Percentiles rank a stretch among this genome's conserved stretches.
Conservation (phyloP, 92 coral and sea anemone species). For the Diadumene lineata region DNA sequence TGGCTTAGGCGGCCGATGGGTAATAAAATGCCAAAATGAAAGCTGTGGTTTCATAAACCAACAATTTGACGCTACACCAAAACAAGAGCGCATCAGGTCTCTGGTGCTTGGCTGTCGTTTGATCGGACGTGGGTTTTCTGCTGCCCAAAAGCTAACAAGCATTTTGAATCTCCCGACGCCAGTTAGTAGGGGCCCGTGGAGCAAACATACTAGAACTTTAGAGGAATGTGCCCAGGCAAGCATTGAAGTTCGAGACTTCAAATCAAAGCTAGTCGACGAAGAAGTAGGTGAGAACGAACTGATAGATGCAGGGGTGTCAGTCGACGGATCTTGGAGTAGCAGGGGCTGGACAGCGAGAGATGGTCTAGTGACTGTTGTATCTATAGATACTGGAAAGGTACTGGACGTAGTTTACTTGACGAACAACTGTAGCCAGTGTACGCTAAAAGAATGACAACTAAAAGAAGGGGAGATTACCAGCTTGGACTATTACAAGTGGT, state of each 20-base stretch:
- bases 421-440: conserved; percentile 38
- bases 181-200: conserved; percentile 31
- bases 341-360: conserved; percentile 70
- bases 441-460: conserved; percentile 25
- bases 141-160: conserved; percentile 43
- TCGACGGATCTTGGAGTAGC: conserved; percentile 37
- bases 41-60: conserved; percentile 22
- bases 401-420: conserved; percentile 32
- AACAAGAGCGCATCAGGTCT: conserved; percentile 30
- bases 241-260: not conserved
- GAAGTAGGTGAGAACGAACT: not conserved
- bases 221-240: conserved; percentile 24
- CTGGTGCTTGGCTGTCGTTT: conserved; percentile 47
- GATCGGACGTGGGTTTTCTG: conserved; percentile 50
- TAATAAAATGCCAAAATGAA: conserved; percentile 26
- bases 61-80: conserved; percentile 43
- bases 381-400: conserved; percentile 29
- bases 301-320: conserved; percentile 28
- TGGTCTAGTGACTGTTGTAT: conserved; percentile 38
- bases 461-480: conserved; percentile 34
- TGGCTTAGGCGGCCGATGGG: conserved; percentile 34
- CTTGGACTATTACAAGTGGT: conserved; percentile 40
- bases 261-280: not conserved
- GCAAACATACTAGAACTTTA: conserved; percentile 34
- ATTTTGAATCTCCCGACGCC: conserved; percentile 39